Base-by-base conservation (phyloP, 1,140 invertebrate species). In the Argopecten irradians region DNA sequence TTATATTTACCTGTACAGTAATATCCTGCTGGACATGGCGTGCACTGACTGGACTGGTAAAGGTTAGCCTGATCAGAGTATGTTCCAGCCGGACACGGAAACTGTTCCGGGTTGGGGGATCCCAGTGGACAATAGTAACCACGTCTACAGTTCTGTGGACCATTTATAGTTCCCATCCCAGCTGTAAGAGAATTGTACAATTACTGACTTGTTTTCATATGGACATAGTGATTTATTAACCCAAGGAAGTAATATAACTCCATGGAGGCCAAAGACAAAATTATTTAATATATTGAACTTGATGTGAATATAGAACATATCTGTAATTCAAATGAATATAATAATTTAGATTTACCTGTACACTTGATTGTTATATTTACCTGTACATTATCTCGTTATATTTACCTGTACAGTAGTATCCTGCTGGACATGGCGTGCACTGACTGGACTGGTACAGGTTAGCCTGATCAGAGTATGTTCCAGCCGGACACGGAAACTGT, bases 51-150 rank as follows among this genome's bases (percentile, higher is more conserved):
- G 1, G 90, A 92, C 8, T 91, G 91, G 39, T 89, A 92, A 33
- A 95, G 88, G 82, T 94, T 87, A 3, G 93, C 90, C 0, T 55
- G 32, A 85, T 88, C 90, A 19, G 93, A 93, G 86, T 92, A 95
- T 36, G 94, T 94, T 19, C 94, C 94, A 14, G 94, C 90, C 1
- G 93, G 94, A 90, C 94, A 95, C 0, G 94, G 94, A 83, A 88
- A 94, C 13, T 92, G 91, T 83, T 93, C 92, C 14, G 92, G 91
- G 1, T 92, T 41, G 22, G 94, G 93, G 7, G 94, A 94, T 91
- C 91, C 91, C 41, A 92, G 86, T 0, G 94, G 94, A 88, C 94
- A 95, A 87, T 94, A 95, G 86, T 93, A 92, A 28, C 94, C 94
- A 33, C 90, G 92, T 71, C 88, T 89, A 91, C 94, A 95, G 3